Conservation (phyloP, 2,797 vertebrate genomes). For the Masticophis lateralis region DNA sequence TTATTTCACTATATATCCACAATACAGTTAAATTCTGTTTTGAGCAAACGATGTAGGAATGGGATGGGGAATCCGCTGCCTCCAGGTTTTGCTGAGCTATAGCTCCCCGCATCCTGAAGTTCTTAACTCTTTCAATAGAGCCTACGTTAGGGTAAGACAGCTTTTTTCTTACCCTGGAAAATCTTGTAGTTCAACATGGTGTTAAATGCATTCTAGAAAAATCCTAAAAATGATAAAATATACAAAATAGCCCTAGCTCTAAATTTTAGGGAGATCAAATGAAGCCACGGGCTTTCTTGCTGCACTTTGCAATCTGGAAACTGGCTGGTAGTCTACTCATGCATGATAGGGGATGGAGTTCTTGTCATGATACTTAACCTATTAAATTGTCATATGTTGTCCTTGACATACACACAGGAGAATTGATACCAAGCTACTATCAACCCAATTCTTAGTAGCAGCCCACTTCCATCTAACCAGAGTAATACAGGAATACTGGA, state of each 20-base stretch:
- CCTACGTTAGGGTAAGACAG: neutral
- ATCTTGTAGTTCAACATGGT: neutral
- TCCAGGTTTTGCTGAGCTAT: neutral
- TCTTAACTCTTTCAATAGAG: neutral
- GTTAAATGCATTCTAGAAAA: neutral
- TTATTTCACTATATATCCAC: neutral
- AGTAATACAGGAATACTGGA: neutral
- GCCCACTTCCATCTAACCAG: neutral
- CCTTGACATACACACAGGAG: neutral
- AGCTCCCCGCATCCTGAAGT: neutral
- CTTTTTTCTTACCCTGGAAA: neutral
- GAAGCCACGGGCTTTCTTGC: neutral
- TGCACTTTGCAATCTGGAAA: neutral
- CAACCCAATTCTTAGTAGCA: neutral
- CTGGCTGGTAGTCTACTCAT: neutral
- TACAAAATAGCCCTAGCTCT: neutral
- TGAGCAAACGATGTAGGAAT: neutral
- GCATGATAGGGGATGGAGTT: neutral
- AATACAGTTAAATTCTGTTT: neutral
- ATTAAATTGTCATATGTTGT: neutral
- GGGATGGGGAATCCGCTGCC: neutral
- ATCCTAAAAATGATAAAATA: neutral
- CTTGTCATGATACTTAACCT: neutral
- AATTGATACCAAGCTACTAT: neutral
- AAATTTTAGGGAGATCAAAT: neutral